These are phyloP conservation scores for Nemotelus pantherinus DNA, from an alignment of 2,888 invertebrate species.

Conservation along the genomic window DNA sequence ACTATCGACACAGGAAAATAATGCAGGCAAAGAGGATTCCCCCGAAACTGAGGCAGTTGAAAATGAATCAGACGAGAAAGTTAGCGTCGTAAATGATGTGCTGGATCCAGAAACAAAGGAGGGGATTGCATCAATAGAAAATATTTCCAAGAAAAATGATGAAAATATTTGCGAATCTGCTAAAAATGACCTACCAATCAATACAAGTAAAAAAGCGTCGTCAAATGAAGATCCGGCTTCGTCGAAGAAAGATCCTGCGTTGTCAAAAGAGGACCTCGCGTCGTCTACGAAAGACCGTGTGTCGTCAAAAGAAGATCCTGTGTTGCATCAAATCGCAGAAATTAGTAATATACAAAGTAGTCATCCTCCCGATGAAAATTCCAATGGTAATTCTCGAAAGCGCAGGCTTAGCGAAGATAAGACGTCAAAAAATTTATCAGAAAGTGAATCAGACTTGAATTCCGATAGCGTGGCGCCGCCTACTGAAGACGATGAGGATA, in stretches of 20 bases:
- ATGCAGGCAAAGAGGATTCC: background rate
- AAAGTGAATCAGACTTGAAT: constrained; percentile 59
- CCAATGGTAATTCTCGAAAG: constrained; percentile 53
- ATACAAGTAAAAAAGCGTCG: too few relatives aligned
- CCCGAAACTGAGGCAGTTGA: background rate
- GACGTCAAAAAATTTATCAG: constrained; percentile 59
- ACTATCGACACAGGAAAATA: constrained; percentile 61
- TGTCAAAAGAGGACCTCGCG: too few relatives aligned
- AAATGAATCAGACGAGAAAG: background rate
- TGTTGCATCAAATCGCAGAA: background rate
- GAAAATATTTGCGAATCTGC: too few relatives aligned
- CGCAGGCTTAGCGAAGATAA: constrained; percentile 58
- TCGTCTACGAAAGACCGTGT: too few relatives aligned
- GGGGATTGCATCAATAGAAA: too few relatives aligned
- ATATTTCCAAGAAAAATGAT: too few relatives aligned
- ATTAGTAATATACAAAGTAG: background rate
- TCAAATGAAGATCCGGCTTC: too few relatives aligned
- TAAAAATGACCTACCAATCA: too few relatives aligned
- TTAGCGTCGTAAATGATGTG: constrained; percentile 5
- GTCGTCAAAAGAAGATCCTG: background rate
- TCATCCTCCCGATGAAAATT: background rate
- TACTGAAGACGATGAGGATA: constrained; percentile 56
- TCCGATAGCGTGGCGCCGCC: constrained; percentile 68
- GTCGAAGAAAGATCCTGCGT: too few relatives aligned
- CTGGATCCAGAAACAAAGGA: too few relatives aligned